These are phyloP conservation scores for Pleuronectes platessa DNA, from an alignment of 2,113 vertebrate species.

Conservation along the genomic window DNA sequence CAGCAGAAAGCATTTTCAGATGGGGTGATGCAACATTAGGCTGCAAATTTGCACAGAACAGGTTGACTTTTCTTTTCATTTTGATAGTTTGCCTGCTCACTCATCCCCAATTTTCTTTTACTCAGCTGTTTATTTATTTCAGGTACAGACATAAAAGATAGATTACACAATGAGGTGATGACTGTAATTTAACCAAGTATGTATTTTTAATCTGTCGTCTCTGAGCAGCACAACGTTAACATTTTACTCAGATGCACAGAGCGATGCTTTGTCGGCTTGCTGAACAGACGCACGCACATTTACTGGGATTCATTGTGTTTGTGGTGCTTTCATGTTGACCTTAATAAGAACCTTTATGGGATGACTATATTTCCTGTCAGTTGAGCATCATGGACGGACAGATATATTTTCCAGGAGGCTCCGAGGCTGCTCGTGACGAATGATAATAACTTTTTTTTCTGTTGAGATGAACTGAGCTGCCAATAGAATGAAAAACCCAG, in stretches of 20 bases:
- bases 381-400: not conserved
- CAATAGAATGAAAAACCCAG: too few relatives aligned
- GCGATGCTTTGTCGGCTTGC: not conserved
- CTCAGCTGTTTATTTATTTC: slow-evolving; percentile 14
- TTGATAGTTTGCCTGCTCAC: not conserved
- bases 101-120: not conserved
- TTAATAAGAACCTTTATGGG: slow-evolving; percentile 13
- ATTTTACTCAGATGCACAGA: not conserved
- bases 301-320: not conserved
- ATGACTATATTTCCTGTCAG: not conserved
- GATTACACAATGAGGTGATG: slow-evolving; percentile 1
- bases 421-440: not conserved
- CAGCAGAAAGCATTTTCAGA: slow-evolving; percentile 13
- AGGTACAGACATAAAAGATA: not conserved
- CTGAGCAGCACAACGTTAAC: not conserved
- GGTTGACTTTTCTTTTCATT: not conserved
- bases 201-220: not conserved
- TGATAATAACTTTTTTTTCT: too few relatives aligned
- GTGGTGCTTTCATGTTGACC: not conserved
- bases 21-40: slow-evolving; percentile 13
- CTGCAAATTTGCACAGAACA: not conserved
- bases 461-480: too few relatives aligned
- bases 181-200: slow-evolving; percentile 4
- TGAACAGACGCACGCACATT: slow-evolving; percentile 11
- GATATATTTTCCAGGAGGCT: not conserved